phyloP scores from a whole-genome alignment of 2,113 vertebrate genomes.

The Amazona vittata region DNA sequence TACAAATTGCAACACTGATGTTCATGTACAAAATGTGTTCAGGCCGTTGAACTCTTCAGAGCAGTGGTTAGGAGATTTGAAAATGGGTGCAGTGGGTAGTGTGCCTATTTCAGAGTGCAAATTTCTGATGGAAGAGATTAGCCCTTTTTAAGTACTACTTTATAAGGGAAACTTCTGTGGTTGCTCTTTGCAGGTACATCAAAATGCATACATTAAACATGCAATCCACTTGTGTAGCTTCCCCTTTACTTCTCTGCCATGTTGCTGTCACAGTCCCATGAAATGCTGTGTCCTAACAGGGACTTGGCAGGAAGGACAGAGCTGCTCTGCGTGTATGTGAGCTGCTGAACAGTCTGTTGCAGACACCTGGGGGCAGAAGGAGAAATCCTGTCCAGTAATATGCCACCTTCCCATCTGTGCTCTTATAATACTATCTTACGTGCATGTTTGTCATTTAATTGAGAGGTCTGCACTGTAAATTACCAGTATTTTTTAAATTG shows the following conservation, averaged over 20 bases:
- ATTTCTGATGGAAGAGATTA: not conserved
- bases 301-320: not conserved
- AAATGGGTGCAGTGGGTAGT: not conserved
- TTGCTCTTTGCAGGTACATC: not conserved
- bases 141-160: not conserved
- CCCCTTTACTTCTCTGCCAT: not conserved
- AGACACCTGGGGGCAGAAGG: not conserved
- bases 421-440: not conserved
- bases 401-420: not conserved
- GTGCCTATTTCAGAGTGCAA: not conserved
- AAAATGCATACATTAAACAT: not conserved
- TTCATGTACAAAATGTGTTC: not conserved
- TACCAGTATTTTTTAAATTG: not conserved
- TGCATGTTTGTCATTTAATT: not conserved
- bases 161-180: not conserved
- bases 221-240: rapidly evolving
- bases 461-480: not conserved
- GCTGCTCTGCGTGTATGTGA: not conserved
- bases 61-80: not conserved
- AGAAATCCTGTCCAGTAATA: not conserved
- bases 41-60: not conserved
- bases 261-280: not conserved
- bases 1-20: not conserved
- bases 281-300: not conserved
- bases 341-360: not conserved